Percentiles rank a stretch among this genome's conserved stretches.
Conservation (phyloP, 2,113 vertebrate species). For the Anguilla rostrata region DNA sequence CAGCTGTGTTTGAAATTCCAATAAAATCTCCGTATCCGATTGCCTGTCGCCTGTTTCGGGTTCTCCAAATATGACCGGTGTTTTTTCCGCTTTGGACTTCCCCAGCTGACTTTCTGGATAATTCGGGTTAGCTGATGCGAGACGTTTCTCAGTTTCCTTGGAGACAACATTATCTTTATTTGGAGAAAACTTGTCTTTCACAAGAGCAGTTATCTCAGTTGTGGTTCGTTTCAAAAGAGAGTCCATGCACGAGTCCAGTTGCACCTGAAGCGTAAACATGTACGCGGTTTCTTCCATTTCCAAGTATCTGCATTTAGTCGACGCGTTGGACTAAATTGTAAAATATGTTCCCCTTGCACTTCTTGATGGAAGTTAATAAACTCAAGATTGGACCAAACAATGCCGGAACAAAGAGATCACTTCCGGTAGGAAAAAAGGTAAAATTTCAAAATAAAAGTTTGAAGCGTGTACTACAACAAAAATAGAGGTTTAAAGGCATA, state of each 20-base stretch:
- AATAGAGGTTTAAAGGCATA: too few species aligned
- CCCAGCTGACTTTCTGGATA: neutral
- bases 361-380: too few species aligned
- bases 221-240: slow-evolving; percentile 19
- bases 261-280: slow-evolving; percentile 11
- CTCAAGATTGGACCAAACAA: too few species aligned
- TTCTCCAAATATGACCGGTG: neutral
- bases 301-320: neutral
- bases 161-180: neutral
- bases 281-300: slow-evolving; percentile 15
- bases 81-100: neutral
- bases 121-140: neutral
- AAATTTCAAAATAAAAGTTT: too few species aligned
- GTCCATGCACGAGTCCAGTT: slow-evolving; percentile 20
- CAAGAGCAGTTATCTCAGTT: slow-evolving; percentile 15
- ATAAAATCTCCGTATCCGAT: neutral
- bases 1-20: slow-evolving; percentile 20
- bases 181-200: slow-evolving; percentile 1
- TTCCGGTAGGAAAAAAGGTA: too few species aligned
- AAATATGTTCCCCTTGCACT: neutral
- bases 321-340: neutral
- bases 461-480: too few species aligned
- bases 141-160: neutral
- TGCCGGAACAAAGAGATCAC: too few species aligned
- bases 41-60: neutral